Conservation (phyloP, 2,797 vertebrate genomes). For the Chanos chanos region DNA sequence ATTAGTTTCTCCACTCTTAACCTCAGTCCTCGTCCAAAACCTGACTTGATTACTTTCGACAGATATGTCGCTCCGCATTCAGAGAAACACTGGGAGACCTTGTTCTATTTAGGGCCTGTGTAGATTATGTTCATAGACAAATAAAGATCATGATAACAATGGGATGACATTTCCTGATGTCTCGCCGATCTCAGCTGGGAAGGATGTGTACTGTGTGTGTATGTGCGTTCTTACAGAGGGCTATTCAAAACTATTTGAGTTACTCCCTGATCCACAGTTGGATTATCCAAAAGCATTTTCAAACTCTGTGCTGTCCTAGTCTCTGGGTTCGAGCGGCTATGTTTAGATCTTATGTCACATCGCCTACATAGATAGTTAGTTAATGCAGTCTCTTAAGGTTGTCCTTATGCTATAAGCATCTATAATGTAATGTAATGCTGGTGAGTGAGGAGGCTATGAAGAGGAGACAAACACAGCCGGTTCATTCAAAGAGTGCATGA, state of each 20-base stretch:
- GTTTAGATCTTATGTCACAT: conserved; percentile 46
- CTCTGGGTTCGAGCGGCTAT: conserved; percentile 40
- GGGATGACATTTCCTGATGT: conserved; percentile 16
- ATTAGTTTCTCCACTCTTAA: too few relatives aligned
- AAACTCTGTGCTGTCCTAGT: conserved; percentile 30
- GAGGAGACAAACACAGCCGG: background rate
- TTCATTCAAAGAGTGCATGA: too few relatives aligned
- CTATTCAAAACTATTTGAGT: conserved; percentile 16
- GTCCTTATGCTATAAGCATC: conserved; percentile 28
- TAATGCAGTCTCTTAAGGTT: conserved; percentile 34
- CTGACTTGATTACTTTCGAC: too few relatives aligned
- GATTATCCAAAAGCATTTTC: conserved; percentile 53
- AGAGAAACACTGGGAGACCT: conserved; percentile 25
- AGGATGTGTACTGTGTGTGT: too few relatives aligned
- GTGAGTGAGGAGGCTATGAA: background rate
- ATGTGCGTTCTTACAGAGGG: background rate
- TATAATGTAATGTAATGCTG: background rate
- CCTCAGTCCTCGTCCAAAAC: too few relatives aligned
- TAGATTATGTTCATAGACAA: background rate
- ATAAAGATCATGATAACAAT: conserved; percentile 1
- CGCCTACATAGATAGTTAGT: conserved; percentile 32
- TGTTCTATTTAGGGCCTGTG: conserved; percentile 54
- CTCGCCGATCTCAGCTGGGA: conserved; percentile 9
- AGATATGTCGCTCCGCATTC: too few relatives aligned
- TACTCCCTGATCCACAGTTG: conserved; percentile 26